phyloP scores from a whole-genome alignment of 2,113 vertebrate genomes.

The Tylochromis polylepis region DNA sequence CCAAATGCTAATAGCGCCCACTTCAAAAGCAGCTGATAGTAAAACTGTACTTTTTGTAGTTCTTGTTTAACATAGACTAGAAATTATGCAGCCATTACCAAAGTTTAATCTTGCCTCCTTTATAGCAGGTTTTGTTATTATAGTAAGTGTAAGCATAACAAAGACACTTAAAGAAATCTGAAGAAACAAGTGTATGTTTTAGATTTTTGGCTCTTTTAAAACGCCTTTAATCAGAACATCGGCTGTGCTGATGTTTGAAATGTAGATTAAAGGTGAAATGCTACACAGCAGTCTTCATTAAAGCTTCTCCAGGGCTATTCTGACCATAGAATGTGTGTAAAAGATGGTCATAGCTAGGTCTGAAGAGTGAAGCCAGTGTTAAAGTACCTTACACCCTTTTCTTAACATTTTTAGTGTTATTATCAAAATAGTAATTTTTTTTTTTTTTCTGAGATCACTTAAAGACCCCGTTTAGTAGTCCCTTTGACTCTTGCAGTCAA shows the following conservation, averaged over 20 bases:
- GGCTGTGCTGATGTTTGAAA: background rate
- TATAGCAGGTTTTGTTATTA: rapidly evolving
- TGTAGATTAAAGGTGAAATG: background rate
- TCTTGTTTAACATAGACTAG: background rate
- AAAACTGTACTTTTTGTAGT: background rate
- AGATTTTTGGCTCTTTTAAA: background rate
- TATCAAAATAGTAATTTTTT: background rate
- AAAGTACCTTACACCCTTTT: background rate
- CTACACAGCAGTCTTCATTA: background rate
- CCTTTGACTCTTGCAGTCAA: rapidly evolving
- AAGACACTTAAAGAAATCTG: background rate
- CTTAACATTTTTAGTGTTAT: background rate
- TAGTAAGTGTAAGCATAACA: background rate
- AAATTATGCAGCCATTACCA: background rate
- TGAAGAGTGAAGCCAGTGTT: too few species aligned
- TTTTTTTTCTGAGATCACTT: background rate
- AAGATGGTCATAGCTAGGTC: background rate
- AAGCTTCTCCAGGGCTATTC: background rate
- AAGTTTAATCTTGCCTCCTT: background rate
- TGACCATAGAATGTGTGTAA: background rate
- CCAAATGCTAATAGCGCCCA: background rate
- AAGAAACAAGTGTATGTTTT: background rate
- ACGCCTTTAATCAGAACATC: background rate
- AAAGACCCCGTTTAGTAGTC: background rate
- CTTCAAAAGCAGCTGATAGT: background rate